Conservation (phyloP, 2,888 invertebrate species). For the Hylaea fasciaria region DNA sequence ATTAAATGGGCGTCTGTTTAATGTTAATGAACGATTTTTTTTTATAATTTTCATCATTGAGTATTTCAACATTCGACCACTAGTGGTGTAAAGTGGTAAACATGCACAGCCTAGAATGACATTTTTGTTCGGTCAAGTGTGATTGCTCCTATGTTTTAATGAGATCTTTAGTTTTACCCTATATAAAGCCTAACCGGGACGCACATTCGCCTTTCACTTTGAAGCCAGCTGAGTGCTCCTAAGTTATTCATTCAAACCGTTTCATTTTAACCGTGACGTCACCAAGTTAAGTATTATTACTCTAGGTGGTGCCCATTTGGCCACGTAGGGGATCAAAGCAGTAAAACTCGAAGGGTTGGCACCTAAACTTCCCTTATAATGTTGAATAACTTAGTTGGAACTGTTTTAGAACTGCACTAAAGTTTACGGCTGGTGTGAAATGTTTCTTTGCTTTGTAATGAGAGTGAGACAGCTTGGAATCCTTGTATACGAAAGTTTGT, state of each 20-base stretch:
- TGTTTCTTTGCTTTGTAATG: constrained; percentile 20
- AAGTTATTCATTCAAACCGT: constrained; percentile 31
- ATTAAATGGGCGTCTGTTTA: too few relatives aligned
- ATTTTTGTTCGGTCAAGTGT: background rate
- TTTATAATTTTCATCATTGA: too few relatives aligned
- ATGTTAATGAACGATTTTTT: too few relatives aligned
- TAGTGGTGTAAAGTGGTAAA: too few relatives aligned
- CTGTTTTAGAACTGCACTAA: constrained; percentile 29
- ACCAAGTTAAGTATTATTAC: constrained; percentile 34
- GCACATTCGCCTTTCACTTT: constrained; percentile 16
- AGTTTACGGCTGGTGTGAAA: constrained; percentile 15
- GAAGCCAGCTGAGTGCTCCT: constrained; percentile 23
- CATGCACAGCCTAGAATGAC: too few relatives aligned
- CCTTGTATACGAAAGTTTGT: too few relatives aligned
- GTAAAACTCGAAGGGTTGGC: constrained; percentile 25
- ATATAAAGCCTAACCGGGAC: constrained; percentile 7
- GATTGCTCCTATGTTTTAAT: background rate
- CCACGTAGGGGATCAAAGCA: constrained; percentile 25
- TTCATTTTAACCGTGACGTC: constrained; percentile 36
- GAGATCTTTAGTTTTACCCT: background rate
- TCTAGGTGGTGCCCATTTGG: constrained; percentile 23
- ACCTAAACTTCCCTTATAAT: constrained; percentile 16
- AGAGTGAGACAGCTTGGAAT: background rate
- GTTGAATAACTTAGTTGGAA: constrained; percentile 21
- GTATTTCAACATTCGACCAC: too few relatives aligned